These are phyloP conservation scores for Sphenopsis melanotis DNA, from an alignment of 2,797 vertebrate species.

Conservation along the genomic window DNA sequence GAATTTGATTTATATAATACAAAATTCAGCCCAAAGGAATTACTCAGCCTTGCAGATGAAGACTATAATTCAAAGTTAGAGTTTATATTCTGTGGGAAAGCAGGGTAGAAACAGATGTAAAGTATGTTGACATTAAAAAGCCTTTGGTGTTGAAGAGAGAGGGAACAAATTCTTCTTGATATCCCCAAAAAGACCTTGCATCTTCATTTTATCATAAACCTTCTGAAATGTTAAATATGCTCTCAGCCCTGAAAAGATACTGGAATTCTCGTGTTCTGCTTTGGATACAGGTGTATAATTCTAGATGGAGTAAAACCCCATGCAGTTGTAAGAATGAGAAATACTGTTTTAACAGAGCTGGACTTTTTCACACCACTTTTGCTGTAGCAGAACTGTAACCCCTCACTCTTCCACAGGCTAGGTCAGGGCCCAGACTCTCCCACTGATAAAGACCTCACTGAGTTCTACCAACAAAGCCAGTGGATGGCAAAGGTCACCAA, in stretches of 20 bases:
- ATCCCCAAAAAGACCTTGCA: neutral
- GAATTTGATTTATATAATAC: neutral
- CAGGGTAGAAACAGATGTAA: neutral
- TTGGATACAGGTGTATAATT: neutral
- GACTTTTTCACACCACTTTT: neutral
- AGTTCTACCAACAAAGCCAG: neutral
- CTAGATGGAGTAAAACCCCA: neutral
- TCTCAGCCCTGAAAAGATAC: neutral
- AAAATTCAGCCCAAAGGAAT: slow-evolving; percentile 6
- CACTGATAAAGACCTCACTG: neutral
- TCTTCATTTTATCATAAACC: neutral
- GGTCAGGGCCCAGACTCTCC: neutral
- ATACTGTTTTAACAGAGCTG: neutral
- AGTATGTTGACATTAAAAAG: neutral
- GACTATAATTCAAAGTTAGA: neutral
- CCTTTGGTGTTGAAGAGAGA: neutral
- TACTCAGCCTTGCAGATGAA: slow-evolving; percentile 1
- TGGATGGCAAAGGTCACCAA: neutral
- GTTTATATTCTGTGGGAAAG: neutral
- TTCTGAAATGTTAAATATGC: neutral
- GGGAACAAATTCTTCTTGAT: neutral
- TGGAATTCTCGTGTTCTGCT: neutral
- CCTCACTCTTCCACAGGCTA: neutral
- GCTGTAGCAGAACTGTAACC: neutral
- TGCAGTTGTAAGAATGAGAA: neutral